These are phyloP conservation scores for Harmothoe impar DNA, from an alignment of 2,888 invertebrate species.

Conservation along the genomic window DNA sequence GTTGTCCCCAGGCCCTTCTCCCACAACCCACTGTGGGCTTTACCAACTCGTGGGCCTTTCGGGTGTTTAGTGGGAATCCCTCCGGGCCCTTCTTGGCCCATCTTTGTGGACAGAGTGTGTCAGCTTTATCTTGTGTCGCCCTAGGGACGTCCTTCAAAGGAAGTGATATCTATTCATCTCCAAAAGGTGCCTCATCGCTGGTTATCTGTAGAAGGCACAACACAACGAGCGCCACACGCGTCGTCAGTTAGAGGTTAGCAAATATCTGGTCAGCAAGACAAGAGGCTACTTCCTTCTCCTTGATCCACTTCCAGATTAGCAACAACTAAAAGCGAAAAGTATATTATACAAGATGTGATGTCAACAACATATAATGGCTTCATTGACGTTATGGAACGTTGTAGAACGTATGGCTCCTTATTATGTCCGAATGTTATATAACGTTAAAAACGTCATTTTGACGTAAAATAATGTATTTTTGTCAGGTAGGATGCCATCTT, in stretches of 20 bases:
- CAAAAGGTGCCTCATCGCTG: background rate
- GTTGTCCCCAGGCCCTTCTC: conserved; percentile 2
- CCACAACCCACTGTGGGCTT: background rate
- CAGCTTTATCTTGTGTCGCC: conserved; percentile 26
- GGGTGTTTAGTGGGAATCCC: background rate
- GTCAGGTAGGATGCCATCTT: too few relatives aligned
- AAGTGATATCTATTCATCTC: conserved; percentile 41
- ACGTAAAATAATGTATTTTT: too few relatives aligned
- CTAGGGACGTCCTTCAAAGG: conserved; percentile 10
- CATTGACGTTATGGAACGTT: too few relatives aligned
- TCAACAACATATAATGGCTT: too few relatives aligned
- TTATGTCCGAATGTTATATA: too few relatives aligned
- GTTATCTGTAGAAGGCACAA: background rate
- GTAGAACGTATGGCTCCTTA: too few relatives aligned
- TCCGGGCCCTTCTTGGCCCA: conserved; percentile 5
- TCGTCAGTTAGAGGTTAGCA: background rate
- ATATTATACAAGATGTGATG: too few relatives aligned
- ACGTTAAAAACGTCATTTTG: too few relatives aligned
- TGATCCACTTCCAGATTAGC: too few relatives aligned
- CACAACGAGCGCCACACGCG: background rate
- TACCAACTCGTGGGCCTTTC: background rate
- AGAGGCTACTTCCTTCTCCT: too few relatives aligned
- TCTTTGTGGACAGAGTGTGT: background rate
- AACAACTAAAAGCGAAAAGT: too few relatives aligned
- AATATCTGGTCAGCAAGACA: background rate